These are phyloP conservation scores for Onychostoma macrolepis DNA, from an alignment of 2,113 vertebrate genomes.

Conservation along the genomic window DNA sequence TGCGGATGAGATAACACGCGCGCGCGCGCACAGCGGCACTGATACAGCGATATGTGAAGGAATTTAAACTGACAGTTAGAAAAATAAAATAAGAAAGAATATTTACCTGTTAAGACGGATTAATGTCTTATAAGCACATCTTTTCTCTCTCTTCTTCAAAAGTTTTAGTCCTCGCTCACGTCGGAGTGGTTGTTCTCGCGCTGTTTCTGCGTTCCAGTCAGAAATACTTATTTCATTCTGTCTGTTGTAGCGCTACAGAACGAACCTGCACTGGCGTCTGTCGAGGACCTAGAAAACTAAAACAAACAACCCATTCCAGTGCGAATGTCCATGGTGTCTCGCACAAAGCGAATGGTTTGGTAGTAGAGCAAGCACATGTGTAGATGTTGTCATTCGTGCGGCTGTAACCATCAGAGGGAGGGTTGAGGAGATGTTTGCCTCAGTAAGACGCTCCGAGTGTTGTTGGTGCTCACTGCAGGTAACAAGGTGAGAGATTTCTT, in stretches of 20 bases:
- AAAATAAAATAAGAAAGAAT: not conserved
- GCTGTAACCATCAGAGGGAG: not conserved
- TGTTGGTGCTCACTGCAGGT: not conserved
- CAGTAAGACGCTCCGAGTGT: not conserved
- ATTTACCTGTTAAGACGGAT: conserved; percentile 35
- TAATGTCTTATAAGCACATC: conserved; percentile 21
- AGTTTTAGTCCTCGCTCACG: conserved; percentile 47
- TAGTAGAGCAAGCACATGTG: conserved; percentile 38
- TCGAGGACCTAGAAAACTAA: conserved; percentile 16
- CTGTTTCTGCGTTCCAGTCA: not conserved
- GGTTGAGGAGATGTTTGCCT: conserved; percentile 8
- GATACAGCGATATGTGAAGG: not conserved
- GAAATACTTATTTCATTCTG: not conserved
- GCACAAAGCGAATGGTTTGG: not conserved
- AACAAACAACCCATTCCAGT: not conserved
- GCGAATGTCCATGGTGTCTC: not conserved
- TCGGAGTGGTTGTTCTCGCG: conserved; percentile 7
- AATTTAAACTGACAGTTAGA: not conserved
- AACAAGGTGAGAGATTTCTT: too few relatives aligned
- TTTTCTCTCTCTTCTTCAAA: conserved; percentile 21
- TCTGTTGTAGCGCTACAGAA: not conserved
- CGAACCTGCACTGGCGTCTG: not conserved
- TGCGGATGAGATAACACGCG: conserved; percentile 7
- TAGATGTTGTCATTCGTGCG: conserved; percentile 42
- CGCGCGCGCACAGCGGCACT: not conserved